phyloP scores from a whole-genome alignment of 2,888 invertebrate species.

The Harpagoxenus sublaevis region DNA sequence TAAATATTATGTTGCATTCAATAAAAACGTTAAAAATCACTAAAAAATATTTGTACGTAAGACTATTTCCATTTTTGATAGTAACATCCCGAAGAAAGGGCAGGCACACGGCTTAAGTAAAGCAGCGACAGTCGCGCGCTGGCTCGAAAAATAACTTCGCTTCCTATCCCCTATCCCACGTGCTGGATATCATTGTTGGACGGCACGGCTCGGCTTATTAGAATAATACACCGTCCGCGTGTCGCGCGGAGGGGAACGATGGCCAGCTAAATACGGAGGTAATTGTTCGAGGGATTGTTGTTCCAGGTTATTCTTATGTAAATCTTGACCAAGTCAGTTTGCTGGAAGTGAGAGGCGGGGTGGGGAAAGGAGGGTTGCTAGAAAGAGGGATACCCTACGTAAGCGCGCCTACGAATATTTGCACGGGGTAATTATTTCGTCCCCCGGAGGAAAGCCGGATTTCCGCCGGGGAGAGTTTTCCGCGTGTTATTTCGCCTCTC shows the following conservation, averaged over 20 bases:
- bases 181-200: slow-evolving; percentile 75
- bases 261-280: slow-evolving; percentile 80
- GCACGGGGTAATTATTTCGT: slow-evolving; percentile 84
- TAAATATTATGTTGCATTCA: not conserved
- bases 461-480: slow-evolving; percentile 78
- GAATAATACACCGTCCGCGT: slow-evolving; percentile 80
- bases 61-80: not conserved
- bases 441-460: slow-evolving; percentile 77
- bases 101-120: slow-evolving; percentile 58
- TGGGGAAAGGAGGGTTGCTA: slow-evolving; percentile 30
- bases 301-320: slow-evolving; percentile 85
- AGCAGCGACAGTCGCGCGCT: slow-evolving; percentile 37
- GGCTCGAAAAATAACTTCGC: slow-evolving; percentile 45
- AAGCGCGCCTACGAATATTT: slow-evolving; percentile 81
- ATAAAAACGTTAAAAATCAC: not conserved
- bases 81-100: slow-evolving; percentile 39
- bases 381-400: slow-evolving; percentile 53
- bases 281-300: slow-evolving; percentile 84
- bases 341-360: slow-evolving; percentile 47
- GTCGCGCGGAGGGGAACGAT: slow-evolving; percentile 72
- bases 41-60: not conserved
- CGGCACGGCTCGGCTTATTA: slow-evolving; percentile 77
- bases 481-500: slow-evolving; percentile 76
- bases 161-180: slow-evolving; percentile 51
- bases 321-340: slow-evolving; percentile 82